These are phyloP conservation scores for Mormyrus proboscirostris DNA, from an alignment of 2,797 vertebrate genomes.

Conservation along the genomic window DNA sequence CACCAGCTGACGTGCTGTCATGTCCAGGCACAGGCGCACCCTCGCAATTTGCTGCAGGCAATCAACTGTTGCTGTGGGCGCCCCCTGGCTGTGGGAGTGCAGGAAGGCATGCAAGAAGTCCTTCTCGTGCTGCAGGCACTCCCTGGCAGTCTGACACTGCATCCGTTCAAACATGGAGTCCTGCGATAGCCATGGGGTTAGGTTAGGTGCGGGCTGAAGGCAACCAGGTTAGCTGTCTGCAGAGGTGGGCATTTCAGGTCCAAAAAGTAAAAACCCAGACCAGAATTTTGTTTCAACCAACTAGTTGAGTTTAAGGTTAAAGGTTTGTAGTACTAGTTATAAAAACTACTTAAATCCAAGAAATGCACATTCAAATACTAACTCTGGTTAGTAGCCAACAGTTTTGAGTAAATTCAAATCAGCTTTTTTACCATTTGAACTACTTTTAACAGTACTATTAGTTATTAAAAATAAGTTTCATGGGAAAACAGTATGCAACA, in stretches of 20 bases:
- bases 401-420: neutral
- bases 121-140: constrained; percentile 53
- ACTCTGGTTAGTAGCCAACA: neutral
- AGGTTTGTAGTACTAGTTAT: neutral
- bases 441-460: neutral
- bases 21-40: constrained; percentile 72
- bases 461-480: neutral
- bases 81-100: neutral
- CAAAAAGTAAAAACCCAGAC: neutral
- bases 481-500: neutral
- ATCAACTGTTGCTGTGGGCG: constrained; percentile 55
- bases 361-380: neutral
- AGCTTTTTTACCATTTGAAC: neutral
- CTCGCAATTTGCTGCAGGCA: constrained; percentile 75
- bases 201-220: neutral
- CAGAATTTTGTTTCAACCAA: neutral
- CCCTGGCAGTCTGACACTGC: constrained; percentile 49
- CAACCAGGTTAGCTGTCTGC: neutral
- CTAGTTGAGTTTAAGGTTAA: neutral
- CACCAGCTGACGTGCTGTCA: constrained; percentile 60
- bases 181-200: constrained; percentile 45
- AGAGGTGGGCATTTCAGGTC: neutral
- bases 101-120: constrained; percentile 59
- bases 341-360: neutral
- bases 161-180: constrained; percentile 80